Base-by-base conservation (phyloP, 2,797 vertebrate genomes). In the Columba guinea region DNA sequence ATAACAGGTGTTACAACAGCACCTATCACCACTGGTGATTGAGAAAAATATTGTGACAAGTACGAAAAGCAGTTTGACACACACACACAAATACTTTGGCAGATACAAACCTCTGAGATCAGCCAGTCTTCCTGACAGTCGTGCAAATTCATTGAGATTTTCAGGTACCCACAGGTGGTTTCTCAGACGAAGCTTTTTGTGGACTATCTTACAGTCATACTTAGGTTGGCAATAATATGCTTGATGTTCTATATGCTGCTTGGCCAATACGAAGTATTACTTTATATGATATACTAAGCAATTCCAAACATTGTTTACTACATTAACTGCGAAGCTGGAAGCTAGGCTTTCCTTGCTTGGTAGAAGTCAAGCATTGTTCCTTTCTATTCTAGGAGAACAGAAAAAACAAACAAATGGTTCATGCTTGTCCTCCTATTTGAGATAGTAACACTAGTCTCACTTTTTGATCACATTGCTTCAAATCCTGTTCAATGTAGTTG, bases 271-370 rank as follows among this genome's bases (percentile, higher is more conserved):
- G 56, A 65, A 56, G 22, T 28, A 39, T 59, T 79, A 63, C 56
- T 80, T 95, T 73, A 13, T 52, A 86, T 80, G 80, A 86, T 69
- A 87, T 94, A 71, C 18, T 52, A 83, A 88, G 86, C 81, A 84
- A 85, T 94, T 95, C 83, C 65, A 78, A 88, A 68, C 85, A 59
- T 62, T 63, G 10, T 81, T 84, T 87, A 92, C 68, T 75, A 44
- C 77, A 74, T 89, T 68, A 91, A 69, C 67, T 84, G 88, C 37
- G 55, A 83, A 64, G 85, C 70, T 53, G 32, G 34, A 70, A 86
- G 35, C 52, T 75, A 86, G 62, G 35, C 64, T 78, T 75, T 80
- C 83, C 65, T 79, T 95, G 93, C 39, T 78, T 63, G 17, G 17
- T 8, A 34, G 62, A 60, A 49, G 59, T 49, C 53, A 49, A 59